Evolutionary conservation across 2,113 vertebrate genomes (phyloP).

Genomic region (Haemorhous mexicanus): DNA sequence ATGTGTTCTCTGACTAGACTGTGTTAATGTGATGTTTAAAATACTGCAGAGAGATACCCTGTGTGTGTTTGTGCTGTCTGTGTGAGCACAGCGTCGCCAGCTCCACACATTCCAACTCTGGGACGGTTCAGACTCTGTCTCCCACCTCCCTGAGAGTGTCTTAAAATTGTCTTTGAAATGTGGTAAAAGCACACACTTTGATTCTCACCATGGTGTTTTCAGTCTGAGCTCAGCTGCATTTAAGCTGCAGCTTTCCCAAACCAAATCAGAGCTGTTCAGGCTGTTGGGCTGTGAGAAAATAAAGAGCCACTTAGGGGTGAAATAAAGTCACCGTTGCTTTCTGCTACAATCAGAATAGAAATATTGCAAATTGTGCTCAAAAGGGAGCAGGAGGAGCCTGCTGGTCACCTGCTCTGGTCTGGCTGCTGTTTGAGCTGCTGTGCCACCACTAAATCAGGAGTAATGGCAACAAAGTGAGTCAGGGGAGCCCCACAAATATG

Average conservation of each 20-base stretch:
- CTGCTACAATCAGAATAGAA: background rate
- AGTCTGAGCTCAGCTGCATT: background rate
- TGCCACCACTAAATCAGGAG: background rate
- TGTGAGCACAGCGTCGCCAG: background rate
- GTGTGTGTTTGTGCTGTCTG: background rate
- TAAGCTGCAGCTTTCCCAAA: background rate
- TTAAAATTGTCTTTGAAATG: background rate
- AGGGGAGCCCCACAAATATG: background rate
- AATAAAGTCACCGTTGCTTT: background rate
- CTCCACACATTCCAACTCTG: background rate
- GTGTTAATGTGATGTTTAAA: background rate
- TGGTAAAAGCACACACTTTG: background rate
- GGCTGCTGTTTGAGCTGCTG: fast-evolving
- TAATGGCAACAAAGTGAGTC: background rate
- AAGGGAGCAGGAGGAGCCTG: background rate
- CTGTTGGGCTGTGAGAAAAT: background rate
- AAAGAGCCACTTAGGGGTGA: background rate
- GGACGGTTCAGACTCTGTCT: background rate
- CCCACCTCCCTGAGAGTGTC: background rate
- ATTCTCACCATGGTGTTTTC: background rate
- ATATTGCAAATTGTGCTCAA: background rate
- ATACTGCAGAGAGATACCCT: fast-evolving
- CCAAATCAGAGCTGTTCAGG: background rate
- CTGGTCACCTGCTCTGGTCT: background rate
- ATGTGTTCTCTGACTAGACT: fast-evolving